Evolutionary conservation across 2,888 invertebrate species (phyloP).

Genomic region (Harmothoe impar): DNA sequence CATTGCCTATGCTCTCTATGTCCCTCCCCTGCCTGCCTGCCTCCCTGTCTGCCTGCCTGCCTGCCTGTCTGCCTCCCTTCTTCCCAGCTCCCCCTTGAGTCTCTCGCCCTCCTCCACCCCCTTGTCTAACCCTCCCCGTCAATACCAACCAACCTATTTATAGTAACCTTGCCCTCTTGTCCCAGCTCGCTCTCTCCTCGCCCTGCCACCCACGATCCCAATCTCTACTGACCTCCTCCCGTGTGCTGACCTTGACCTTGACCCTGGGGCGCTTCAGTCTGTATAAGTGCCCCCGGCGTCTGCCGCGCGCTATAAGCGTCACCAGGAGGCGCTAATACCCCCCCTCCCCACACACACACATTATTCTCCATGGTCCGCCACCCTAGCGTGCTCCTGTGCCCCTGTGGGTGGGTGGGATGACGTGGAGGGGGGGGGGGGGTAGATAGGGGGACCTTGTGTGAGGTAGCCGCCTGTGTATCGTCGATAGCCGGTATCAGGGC

Average conservation of each 20-base stretch:
- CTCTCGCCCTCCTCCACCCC: neutral
- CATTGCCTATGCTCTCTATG: no score
- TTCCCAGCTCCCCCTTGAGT: neutral
- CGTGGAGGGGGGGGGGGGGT: neutral
- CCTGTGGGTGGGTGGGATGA: no score
- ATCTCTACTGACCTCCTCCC: neutral
- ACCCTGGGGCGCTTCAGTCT: neutral
- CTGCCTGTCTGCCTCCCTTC: neutral
- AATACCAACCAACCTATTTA: neutral
- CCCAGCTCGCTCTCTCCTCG: neutral
- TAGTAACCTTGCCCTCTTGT: neutral
- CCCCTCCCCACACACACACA: neutral
- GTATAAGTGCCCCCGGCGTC: neutral
- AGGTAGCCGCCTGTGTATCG: no score
- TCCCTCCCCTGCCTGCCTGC: no score
- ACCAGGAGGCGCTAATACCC: conserved; percentile 17
- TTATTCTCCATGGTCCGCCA: neutral
- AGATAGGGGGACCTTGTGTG: neutral
- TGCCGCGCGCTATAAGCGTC: conserved; percentile 25
- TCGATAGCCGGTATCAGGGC: no score
- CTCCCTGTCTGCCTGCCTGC: neutral
- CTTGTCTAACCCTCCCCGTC: neutral
- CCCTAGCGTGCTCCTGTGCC: neutral
- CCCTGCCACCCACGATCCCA: no score
- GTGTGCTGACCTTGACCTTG: neutral